Conservation (phyloP, 2,113 vertebrate species). For the Rhynchomys soricoides region DNA sequence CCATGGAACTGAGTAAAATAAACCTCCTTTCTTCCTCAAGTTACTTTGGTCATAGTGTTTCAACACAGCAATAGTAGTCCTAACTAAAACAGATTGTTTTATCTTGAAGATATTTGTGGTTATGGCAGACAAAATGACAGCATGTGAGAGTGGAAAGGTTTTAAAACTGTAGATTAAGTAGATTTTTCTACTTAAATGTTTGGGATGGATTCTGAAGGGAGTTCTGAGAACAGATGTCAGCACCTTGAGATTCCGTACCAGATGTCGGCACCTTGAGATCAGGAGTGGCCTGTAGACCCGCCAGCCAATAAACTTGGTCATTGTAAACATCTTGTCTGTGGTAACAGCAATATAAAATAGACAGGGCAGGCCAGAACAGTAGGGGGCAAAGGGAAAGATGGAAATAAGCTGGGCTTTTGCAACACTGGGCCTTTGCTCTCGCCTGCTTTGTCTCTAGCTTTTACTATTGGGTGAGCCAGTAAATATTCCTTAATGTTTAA, state of each 20-base stretch:
- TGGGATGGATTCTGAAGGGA: constrained; percentile 15
- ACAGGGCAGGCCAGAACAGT: neutral
- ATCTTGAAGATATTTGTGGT: neutral
- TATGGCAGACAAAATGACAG: neutral
- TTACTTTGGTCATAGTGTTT: neutral
- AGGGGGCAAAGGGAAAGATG: neutral
- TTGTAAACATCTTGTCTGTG: neutral
- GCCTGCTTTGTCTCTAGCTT: neutral
- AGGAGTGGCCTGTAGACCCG: neutral
- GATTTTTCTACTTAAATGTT: constrained; percentile 22
- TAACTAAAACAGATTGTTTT: neutral
- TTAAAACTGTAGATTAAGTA: neutral
- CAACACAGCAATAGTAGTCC: neutral
- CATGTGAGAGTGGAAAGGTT: neutral
- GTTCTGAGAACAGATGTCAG: neutral
- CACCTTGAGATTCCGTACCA: neutral
- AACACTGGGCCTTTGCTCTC: neutral
- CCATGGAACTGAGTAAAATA: neutral
- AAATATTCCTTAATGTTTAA: neutral
- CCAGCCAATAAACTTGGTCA: neutral
- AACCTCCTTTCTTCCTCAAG: neutral
- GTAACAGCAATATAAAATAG: neutral
- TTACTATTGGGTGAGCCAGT: neutral
- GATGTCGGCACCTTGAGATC: neutral
- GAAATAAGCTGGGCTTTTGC: neutral